phyloP scores from a whole-genome alignment of 1,140 invertebrate genomes.

The Nymphalis io region DNA sequence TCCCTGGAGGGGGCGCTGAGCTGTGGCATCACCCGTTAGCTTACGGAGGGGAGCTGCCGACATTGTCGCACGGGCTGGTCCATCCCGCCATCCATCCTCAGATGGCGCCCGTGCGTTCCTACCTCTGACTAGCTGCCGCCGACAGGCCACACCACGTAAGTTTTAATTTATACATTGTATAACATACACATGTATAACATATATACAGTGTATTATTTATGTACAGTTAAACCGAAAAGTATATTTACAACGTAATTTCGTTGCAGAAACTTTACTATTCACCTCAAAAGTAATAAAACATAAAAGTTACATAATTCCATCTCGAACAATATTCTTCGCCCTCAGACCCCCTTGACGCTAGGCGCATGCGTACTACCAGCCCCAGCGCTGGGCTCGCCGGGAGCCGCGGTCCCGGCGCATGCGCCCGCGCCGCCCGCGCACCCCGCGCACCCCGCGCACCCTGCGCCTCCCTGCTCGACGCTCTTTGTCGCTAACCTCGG shows the following conservation, averaged over 20 bases:
- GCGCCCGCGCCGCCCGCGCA: slow-evolving; percentile 68
- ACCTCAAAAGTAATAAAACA: too few species aligned
- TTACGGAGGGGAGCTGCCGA: slow-evolving; percentile 90
- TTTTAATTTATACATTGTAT: background rate
- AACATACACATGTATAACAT: too few species aligned
- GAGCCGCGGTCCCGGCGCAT: slow-evolving; percentile 90
- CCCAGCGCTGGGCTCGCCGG: slow-evolving; percentile 92
- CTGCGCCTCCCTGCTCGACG: slow-evolving; percentile 95
- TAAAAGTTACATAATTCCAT: too few species aligned
- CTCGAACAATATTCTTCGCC: background rate
- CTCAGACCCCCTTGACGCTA: slow-evolving; percentile 88
- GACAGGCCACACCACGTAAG: slow-evolving; percentile 86
- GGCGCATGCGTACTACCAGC: slow-evolving; percentile 89
- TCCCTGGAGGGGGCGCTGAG: slow-evolving; percentile 91
- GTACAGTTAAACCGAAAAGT: too few species aligned
- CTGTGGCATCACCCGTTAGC: slow-evolving; percentile 96
- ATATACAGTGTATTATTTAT: too few species aligned
- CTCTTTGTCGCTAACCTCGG: slow-evolving; percentile 98
- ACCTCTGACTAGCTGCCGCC: slow-evolving; percentile 97
- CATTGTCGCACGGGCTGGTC: slow-evolving; percentile 93
- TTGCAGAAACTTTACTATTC: too few species aligned
- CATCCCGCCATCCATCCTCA: slow-evolving; percentile 98
- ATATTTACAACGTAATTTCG: too few species aligned
- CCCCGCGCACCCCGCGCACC: slow-evolving; percentile 77
- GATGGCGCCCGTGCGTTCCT: slow-evolving; percentile 96